Base-by-base conservation (phyloP, 2,797 vertebrate species). In the Enteromius radiatus region DNA sequence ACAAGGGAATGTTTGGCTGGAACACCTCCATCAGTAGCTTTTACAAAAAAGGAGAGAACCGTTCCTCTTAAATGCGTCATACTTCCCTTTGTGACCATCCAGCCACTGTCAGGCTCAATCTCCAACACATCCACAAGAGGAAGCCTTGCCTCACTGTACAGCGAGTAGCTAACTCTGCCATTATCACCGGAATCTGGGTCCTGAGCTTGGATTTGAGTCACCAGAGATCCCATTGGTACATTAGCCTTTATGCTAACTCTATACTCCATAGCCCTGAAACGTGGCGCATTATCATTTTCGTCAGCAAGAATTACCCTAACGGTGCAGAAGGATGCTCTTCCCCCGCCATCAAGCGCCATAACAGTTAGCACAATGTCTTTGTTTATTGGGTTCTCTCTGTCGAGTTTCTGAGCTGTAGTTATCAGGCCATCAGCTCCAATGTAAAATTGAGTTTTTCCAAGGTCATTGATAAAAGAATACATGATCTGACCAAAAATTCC, bases 321-420 rank as follows among this genome's bases (percentile, higher is more conserved):
- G 0, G 96, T 97, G 89, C 98, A 99, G 87, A 98, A 99, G 0
- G 97, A 97, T n/a, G 96, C 97, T 67, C 96, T 96, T 85, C 98
- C 98, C 87, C 98, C 98, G 4, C 95, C 93, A 87, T 99, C 98
- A 84, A 97, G 95, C 1, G 98, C 98, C 97, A 98, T 98, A 61
- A 99, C 89, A 28, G 95, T 97, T 87, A 99, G 88, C 56, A 97
- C 89, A 84, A 99, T 96, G 77, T 99, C 96, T 90, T 96, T 97
- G 89, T 97, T 96, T 1, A 93, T 82, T 84, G 95, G 96, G 81
- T 94, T 96, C 91, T 99, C 98, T 85, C 98, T 92, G 90, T 99
- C 97, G 75, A 99, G 92, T 84, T 93, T 96, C 91, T 96, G 94
- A 3, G 92, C 89, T 12, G 97, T 98, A 84, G 96, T 94, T 87